A percentile compares a stretch with the other conserved stretches of the same genome.
Evolutionary conservation across 2,113 vertebrate species (phyloP).

Genomic region (Pycnonotus jocosus): DNA sequence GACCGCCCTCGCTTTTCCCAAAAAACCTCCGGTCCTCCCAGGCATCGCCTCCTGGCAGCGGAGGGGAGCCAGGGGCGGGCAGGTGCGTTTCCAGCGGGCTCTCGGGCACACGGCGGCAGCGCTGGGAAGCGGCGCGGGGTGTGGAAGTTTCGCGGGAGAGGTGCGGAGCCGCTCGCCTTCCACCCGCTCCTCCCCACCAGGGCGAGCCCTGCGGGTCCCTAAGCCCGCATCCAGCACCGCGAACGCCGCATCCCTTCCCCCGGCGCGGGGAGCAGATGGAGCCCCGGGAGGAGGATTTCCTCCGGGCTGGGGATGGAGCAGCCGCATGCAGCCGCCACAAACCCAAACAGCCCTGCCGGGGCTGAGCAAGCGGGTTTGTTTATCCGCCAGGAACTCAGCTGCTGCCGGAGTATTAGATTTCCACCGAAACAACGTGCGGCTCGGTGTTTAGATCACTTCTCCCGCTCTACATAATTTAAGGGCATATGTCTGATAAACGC

Average conservation of each 20-base stretch:
- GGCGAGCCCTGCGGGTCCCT: not conserved
- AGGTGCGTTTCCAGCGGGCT: not conserved
- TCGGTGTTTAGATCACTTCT: conserved; percentile 56
- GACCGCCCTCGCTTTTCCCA: rapidly evolving
- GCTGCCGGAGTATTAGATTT: conserved; percentile 43
- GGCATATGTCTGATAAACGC: conserved; percentile 35
- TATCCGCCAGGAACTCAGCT: conserved; percentile 52
- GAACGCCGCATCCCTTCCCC: not conserved
- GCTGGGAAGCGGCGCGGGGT: not conserved
- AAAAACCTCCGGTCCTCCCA: not conserved
- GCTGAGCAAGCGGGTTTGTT: conserved; percentile 58
- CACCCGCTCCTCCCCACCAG: not conserved
- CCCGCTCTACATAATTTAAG: conserved; percentile 55
- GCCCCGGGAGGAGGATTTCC: conserved; percentile 20
- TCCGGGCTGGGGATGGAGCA: conserved; percentile 16
- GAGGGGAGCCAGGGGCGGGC: not conserved
- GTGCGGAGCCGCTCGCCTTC: not conserved
- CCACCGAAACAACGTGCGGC: conserved; percentile 46
- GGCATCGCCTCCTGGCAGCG: not conserved
- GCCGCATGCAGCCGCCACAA: conserved; percentile 5
- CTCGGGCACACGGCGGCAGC: not conserved
- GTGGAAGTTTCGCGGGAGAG: not conserved
- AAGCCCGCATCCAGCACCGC: not conserved
- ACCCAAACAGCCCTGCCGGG: conserved; percentile 38
- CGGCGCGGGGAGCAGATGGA: not conserved